Percentiles rank a stretch among this genome's conserved stretches.
Conservation (phyloP, 1,140 invertebrate species). For the Cepaea nemoralis region DNA sequence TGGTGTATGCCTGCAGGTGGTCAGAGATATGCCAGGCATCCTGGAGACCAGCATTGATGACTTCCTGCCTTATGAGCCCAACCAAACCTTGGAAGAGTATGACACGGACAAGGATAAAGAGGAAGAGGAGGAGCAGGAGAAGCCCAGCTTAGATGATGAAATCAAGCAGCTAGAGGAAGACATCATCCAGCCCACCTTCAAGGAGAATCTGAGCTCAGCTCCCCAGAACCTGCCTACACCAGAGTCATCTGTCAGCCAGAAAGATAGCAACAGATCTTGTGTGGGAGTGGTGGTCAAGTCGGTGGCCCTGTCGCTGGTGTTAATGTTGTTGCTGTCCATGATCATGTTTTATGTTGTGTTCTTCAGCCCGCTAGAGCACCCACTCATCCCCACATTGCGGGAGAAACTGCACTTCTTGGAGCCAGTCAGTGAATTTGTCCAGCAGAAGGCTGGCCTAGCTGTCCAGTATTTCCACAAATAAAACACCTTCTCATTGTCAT, state of each 20-base stretch:
- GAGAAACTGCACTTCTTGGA: conserved; percentile 59
- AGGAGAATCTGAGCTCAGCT: conserved; percentile 21
- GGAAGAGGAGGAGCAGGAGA: conserved; percentile 46
- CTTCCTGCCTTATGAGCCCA: conserved; percentile 56
- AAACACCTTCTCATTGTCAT: not conserved
- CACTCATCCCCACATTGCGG: conserved; percentile 50
- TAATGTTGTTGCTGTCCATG: conserved; percentile 55
- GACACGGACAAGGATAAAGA: not conserved
- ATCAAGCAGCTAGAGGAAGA: conserved; percentile 59
- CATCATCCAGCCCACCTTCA: conserved; percentile 40
- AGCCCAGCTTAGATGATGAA: conserved; percentile 59
- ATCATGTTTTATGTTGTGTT: conserved; percentile 55
- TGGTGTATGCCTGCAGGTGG: conserved; percentile 37
- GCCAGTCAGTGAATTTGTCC: conserved; percentile 57
- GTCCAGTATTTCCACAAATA: conserved; percentile 39
- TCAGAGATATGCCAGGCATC: conserved; percentile 37
- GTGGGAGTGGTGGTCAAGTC: conserved; percentile 46
- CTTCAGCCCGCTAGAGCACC: conserved; percentile 61
- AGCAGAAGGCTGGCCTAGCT: conserved; percentile 43
- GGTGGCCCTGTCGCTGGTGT: conserved; percentile 52
- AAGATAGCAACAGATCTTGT: not conserved
- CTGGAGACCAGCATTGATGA: conserved; percentile 48
- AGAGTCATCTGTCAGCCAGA: not conserved
- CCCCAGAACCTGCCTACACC: conserved; percentile 23
- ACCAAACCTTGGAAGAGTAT: conserved; percentile 51